Conservation (phyloP, 2,797 vertebrate genomes). For the Leontocebus nigricollis region DNA sequence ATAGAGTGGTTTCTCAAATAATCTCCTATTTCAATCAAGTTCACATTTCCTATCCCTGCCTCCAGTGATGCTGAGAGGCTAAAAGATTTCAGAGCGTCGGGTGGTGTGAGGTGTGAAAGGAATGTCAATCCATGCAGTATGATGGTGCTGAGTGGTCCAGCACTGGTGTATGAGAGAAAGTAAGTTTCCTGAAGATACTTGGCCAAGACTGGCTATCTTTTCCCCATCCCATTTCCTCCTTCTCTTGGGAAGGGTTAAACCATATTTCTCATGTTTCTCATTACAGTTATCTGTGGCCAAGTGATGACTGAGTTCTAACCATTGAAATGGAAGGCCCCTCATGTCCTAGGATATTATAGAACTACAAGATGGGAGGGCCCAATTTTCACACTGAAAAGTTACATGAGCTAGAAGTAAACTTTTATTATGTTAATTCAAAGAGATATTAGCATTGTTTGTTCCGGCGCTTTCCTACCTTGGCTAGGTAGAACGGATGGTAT, state of each 20-base stretch:
- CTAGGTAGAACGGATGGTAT: accelerated
- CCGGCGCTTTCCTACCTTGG: neutral
- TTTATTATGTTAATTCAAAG: neutral
- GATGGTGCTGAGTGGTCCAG: neutral
- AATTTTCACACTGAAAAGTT: neutral
- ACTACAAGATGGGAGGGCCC: neutral
- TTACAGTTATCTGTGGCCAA: neutral
- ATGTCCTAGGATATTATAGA: neutral
- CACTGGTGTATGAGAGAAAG: neutral
- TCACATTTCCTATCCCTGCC: neutral
- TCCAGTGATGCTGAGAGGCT: neutral
- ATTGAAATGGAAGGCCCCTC: neutral
- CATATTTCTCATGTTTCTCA: neutral
- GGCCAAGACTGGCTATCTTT: neutral
- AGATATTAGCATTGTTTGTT: neutral
- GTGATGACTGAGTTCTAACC: neutral
- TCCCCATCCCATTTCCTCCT: neutral
- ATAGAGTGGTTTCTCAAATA: neutral
- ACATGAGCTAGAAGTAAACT: neutral
- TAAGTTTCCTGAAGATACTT: neutral
- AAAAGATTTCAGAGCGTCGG: neutral
- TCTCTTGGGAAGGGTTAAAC: neutral
- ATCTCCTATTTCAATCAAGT: neutral
- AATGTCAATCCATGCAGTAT: neutral
- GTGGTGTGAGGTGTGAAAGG: neutral